Conservation (phyloP, 2,113 vertebrate species). For the Cricetomys ansorgei region DNA sequence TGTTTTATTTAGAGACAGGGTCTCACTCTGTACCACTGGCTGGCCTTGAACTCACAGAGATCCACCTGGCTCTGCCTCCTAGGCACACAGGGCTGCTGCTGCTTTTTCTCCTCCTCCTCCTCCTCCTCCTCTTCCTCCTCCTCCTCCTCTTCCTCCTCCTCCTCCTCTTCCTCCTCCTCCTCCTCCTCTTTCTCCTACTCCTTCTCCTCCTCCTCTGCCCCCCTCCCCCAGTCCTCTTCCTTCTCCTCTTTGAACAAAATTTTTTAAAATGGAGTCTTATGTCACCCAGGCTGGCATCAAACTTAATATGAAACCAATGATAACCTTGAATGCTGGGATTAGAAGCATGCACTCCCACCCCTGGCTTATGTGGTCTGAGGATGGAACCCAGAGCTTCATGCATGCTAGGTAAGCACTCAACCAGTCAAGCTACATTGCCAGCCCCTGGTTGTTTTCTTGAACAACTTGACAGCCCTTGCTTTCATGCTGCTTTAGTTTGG, state of each 20-base stretch:
- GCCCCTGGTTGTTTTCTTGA: not conserved
- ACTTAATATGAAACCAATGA: not conserved
- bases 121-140: no score
- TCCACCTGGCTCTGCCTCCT: not conserved
- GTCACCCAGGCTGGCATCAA: not conserved
- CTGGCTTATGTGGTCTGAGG: not conserved
- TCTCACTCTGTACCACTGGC: not conserved
- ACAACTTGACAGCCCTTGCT: not conserved
- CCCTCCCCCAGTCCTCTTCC: no score
- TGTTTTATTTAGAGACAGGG: not conserved
- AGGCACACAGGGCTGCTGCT: not conserved
- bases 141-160: no score
- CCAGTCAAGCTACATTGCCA: no score
- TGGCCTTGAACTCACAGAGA: not conserved
- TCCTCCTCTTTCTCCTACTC: not conserved
- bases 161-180: not conserved
- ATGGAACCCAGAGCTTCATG: not conserved
- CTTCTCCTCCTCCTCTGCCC: not conserved
- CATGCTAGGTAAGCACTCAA: not conserved
- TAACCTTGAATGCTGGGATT: not conserved
- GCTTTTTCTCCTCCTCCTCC: no score
- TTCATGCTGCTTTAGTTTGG: not conserved
- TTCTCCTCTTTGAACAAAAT: not conserved
- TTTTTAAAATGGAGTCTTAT: not conserved
- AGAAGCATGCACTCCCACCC: not conserved